Base-by-base conservation (phyloP, 64 coral and sea anemone species). In the Montipora foliosa region DNA sequence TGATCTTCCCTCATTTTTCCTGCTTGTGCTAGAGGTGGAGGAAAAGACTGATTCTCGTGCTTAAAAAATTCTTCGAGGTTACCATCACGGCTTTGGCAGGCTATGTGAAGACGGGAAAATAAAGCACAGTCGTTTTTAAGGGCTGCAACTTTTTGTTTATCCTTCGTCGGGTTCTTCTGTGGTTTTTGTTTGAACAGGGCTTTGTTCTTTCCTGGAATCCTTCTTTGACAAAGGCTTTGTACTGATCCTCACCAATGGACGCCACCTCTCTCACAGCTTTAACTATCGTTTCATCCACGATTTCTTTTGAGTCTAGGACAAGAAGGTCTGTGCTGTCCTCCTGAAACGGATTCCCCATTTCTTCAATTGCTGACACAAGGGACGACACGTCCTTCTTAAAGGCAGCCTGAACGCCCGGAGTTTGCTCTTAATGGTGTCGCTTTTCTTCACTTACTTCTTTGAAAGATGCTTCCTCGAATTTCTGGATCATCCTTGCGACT, bases 71-170 rank as follows among this genome's bases (percentile, higher is more conserved):
- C 29, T 64, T 78, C 21, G 11, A 89, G 25, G 74, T 89, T 64
- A 24, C 74, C 87, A 14, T 78, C 75, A 59, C 74, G 87, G 87
- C 37, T 89, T 46, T 89, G 73, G 75, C 87, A 89, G 4, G 74
- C 74, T 19, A 89, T 89, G 49, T 67, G 79, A 1, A 78, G 25
- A 15, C 55, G 52, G 1, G 74, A 77, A 89, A 89, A 89, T 22
- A 89, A 64, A 57, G 82, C 58, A 69, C 82, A 93, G 59, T 93
- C 84, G 67, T 88, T 74, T 19, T 93, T 93, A 52, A 93, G 53
- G 11, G 21, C 13, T 44, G 13, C 61, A 13, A 88, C 13, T 50
- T 93, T 85, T 20, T 46, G 52, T 19, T 78, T 49, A 5, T 67
- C 61, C 49, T 93, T 88, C 50, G 76, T 62, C 51, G 68, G 44